Evolutionary conservation across 2,113 vertebrate genomes (phyloP).

Genomic region (Brachirus orientalis): DNA sequence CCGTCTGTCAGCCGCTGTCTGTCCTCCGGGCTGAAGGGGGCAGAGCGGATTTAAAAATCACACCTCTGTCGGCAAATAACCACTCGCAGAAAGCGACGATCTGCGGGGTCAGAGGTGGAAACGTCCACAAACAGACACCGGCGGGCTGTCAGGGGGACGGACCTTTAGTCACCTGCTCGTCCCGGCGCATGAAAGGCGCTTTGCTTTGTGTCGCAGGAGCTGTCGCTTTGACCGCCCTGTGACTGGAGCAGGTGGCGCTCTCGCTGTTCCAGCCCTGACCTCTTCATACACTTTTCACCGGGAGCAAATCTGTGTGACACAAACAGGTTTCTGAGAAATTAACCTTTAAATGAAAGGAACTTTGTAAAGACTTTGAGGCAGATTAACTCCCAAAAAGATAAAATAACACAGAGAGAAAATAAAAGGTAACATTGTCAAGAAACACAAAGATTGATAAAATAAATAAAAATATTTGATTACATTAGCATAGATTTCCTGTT

Average conservation of each 20-base stretch:
- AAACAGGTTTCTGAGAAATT: too few relatives aligned
- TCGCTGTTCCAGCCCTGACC: too few relatives aligned
- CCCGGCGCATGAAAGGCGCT: constrained; percentile 18
- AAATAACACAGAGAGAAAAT: too few relatives aligned
- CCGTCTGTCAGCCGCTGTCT: constrained; percentile 60
- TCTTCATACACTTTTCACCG: too few relatives aligned
- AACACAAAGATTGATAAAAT: too few relatives aligned
- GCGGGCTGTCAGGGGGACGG: constrained; percentile 25
- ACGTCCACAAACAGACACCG: constrained; percentile 50
- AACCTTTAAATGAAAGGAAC: too few relatives aligned
- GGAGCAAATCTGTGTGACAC: too few relatives aligned
- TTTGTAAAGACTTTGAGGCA: too few relatives aligned
- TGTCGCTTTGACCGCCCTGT: not conserved
- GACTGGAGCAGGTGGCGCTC: constrained; percentile 29
- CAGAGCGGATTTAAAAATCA: constrained; percentile 43
- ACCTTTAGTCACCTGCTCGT: constrained; percentile 17
- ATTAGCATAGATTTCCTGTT: too few relatives aligned
- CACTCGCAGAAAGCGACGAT: constrained; percentile 67
- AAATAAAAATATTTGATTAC: too few relatives aligned
- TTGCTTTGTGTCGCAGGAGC: constrained; percentile 8
- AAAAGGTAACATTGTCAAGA: too few relatives aligned
- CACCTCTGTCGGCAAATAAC: constrained; percentile 63
- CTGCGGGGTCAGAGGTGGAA: constrained; percentile 55
- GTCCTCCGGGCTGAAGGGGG: constrained; percentile 40
- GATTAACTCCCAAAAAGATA: too few relatives aligned